phyloP scores from a whole-genome alignment of 2,113 vertebrate genomes.

The Gadus chalcogrammus region DNA sequence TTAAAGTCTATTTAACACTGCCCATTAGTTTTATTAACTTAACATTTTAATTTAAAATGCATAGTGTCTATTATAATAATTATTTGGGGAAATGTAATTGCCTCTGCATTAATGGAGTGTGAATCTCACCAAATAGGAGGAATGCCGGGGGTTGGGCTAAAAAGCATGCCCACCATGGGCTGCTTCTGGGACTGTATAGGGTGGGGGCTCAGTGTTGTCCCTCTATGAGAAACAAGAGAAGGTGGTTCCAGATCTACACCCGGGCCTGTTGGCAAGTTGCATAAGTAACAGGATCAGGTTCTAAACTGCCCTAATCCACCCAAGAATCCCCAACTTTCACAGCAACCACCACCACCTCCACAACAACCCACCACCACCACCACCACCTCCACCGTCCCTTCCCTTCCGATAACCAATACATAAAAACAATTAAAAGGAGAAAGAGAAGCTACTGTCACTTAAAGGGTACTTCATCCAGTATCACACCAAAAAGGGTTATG shows the following conservation, averaged over 20 bases:
- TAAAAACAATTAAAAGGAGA: not conserved
- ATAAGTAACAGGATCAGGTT: constrained; percentile 40
- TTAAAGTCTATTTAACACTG: too few species aligned
- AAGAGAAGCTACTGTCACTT: constrained; percentile 67
- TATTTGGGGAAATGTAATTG: not conserved
- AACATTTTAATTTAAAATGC: constrained; percentile 20
- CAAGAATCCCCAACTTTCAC: constrained; percentile 12
- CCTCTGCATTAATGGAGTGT: too few species aligned
- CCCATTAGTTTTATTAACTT: too few species aligned
- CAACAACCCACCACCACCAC: not conserved
- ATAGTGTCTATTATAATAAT: constrained; percentile 17
- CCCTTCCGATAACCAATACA: not conserved
- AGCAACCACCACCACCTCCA: not conserved
- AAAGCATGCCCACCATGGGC: too few species aligned
- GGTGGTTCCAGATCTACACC: constrained; percentile 21
- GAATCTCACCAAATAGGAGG: constrained; percentile 18
- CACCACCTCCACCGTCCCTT: too few species aligned
- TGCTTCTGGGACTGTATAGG: not conserved
- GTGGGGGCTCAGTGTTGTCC: constrained; percentile 14
- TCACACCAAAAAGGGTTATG: constrained; percentile 69
- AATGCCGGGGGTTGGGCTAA: not conserved
- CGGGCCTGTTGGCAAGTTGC: constrained; percentile 30
- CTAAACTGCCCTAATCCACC: constrained; percentile 51
- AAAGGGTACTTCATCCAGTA: constrained; percentile 53
- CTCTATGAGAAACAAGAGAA: constrained; percentile 24